Evolutionary conservation across 2,888 invertebrate genomes (phyloP), one percentile per base, ranked within the genome.

Genomic region (Graphium colonna): DNA sequence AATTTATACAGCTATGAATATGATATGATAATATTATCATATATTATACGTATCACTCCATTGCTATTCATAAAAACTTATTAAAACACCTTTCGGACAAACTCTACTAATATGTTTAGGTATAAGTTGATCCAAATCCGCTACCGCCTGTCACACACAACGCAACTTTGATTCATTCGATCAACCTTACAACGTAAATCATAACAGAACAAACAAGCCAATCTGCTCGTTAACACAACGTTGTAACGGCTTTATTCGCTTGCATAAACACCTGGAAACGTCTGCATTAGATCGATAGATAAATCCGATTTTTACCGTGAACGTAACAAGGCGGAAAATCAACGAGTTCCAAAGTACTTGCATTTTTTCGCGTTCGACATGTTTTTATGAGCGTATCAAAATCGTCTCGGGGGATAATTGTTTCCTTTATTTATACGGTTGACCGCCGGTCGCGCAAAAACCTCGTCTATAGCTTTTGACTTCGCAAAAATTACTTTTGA

Each of bases 251-350:
- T 41, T 16, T 1, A 44, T 31, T 49, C 18, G 42, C 31, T 17
- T 48, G 5, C 1, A 9, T 10, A 2, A 33, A 21, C 1, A 21
- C 26, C n/a, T 16, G 33, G 26, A 15, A 38, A 43, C 36, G 33
- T 15, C n/a, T 42, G n/a, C 26, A 41, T 17, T 41, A 51, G 50
- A 51, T 51, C 50, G 36, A 48, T 43, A 36, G 47, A 43, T 52
- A 48, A 43, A 36, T 18, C 21, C 0, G 26, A 39, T 46, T 56
- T 45, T 53, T 40, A 18, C 47, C 49, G 44, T 33, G 44, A 41
- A 55, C 46, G 52, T 51, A 55, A 52, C 52, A 38, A 55, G 47
- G 28, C 49, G 58, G 56, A 54, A 56, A 56, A 54, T 51, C 47
- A 36, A 46, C 3, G 39, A 31, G 10, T 1, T 45, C 28, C n/a